These are phyloP conservation scores for Alfaro cultratus DNA, from an alignment of 2,797 vertebrate genomes.

Conservation along the genomic window DNA sequence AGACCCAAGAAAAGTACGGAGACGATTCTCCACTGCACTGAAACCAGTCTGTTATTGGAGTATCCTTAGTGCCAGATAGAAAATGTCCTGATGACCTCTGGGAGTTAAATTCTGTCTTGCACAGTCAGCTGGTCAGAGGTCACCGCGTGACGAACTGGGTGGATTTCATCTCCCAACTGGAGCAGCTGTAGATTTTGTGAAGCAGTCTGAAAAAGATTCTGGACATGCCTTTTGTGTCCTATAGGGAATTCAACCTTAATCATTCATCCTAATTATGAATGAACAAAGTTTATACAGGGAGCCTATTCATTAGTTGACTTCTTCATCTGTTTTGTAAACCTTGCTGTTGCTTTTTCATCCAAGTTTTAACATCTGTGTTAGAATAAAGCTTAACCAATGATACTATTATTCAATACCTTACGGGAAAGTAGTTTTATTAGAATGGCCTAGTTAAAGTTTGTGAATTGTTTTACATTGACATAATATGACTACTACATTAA, in stretches of 20 bases:
- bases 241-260: not conserved
- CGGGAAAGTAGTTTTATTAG: not conserved
- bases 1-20: not conserved
- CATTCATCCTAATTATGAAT: not conserved
- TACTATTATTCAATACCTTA: not conserved
- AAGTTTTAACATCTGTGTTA: not conserved
- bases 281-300: not conserved
- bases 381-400: not conserved
- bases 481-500: not conserved
- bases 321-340: not conserved
- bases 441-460: no score
- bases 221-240: not conserved
- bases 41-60: not conserved
- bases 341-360: not conserved
- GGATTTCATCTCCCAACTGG: not conserved
- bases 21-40: not conserved
- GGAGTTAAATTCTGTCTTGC: not conserved
- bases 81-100: not conserved
- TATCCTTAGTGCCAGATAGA: not conserved
- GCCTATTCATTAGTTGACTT: not conserved
- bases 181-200: not conserved
- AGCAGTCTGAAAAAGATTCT: not conserved
- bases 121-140: not conserved
- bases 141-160: not conserved
- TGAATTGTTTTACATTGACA: not conserved